Base-by-base conservation (phyloP, 1,140 invertebrate species). In the Leptopilina boulardi region DNA sequence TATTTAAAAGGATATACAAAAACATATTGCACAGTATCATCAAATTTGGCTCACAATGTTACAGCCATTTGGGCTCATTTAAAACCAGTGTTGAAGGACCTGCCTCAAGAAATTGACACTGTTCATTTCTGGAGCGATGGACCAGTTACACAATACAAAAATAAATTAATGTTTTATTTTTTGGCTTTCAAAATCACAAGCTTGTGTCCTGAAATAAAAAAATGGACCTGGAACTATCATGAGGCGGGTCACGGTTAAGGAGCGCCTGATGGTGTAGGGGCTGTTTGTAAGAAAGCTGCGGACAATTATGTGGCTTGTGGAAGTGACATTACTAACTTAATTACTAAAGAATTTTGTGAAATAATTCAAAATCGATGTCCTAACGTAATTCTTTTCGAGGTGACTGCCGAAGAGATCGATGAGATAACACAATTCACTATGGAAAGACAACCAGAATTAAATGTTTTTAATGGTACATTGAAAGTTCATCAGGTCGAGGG, bases 221-320 rank as follows among this genome's bases (percentile, higher is more conserved):
- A 74, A 70, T 86, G 82, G 77, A 84, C 82, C 0, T 90, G 87
- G 88, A 89, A 87, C 66, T 89, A 85, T 80, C 73, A 59, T 15
- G 87, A 85, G 72, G 74, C 84, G 42, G 84, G 86, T 0, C 86
- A 87, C 76, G 87, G 88, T 0, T 90, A 88, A 78, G 87, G 87
- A 0, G 83, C 83, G 9, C 83, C 86, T 13, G 85, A 89, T 82
- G 86, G 84, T 3, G 83, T 91, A 66, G 91, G 91, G 38, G 90
- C 86, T 8, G 78, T 80, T 42, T 81, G 91, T 42, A 92, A 92
- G 81, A 83, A 87, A 86, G 86, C 82, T 30, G 86, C 86, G 30
- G 80, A 87, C 56, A 18, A 23, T 19, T 21, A 76, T 9, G 82
- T 82, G 1, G 80, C 80, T 76, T n/a, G 2, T 15, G 15, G 44